Evolutionary conservation across 1,140 invertebrate genomes (phyloP).

Genomic region (Panagrolaimus sp.): DNA sequence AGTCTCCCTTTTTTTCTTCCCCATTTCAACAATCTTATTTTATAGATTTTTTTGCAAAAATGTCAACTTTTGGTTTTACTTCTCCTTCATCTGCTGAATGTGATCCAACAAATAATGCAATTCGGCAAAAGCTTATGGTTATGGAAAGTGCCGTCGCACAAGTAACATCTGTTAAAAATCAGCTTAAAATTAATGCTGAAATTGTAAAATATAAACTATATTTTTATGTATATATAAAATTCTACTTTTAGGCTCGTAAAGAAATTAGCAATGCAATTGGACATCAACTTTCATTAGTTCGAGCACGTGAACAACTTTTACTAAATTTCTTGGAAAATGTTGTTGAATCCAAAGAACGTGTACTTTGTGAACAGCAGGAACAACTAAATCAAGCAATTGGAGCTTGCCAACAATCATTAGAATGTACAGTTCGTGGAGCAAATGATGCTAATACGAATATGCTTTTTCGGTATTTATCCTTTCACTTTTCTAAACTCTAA

Average conservation of each 20-base stretch:
- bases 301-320: background rate
- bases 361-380: constrained; percentile 2
- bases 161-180: background rate
- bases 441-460: background rate
- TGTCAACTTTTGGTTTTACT: too few species aligned
- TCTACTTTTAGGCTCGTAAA: constrained; percentile 3
- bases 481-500: background rate
- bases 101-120: too few species aligned
- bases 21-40: too few species aligned
- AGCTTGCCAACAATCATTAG: constrained; percentile 8
- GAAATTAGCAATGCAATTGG: constrained; percentile 2
- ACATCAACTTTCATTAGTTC: background rate
- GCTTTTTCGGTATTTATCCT: background rate
- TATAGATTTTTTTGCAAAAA: too few species aligned
- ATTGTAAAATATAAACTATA: background rate
- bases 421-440: background rate
- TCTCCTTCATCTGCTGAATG: too few species aligned
- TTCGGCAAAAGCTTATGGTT: constrained; percentile 2
- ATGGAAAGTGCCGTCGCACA: constrained; percentile 6
- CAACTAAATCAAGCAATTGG: constrained; percentile 5
- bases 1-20: too few species aligned
- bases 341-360: constrained; percentile 10
- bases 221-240: background rate
- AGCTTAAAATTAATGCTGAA: constrained; percentile 7
- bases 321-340: background rate